These are phyloP conservation scores for Myoxocephalus aenaeus DNA, from an alignment of 2,797 vertebrate genomes.

Conservation along the genomic window DNA sequence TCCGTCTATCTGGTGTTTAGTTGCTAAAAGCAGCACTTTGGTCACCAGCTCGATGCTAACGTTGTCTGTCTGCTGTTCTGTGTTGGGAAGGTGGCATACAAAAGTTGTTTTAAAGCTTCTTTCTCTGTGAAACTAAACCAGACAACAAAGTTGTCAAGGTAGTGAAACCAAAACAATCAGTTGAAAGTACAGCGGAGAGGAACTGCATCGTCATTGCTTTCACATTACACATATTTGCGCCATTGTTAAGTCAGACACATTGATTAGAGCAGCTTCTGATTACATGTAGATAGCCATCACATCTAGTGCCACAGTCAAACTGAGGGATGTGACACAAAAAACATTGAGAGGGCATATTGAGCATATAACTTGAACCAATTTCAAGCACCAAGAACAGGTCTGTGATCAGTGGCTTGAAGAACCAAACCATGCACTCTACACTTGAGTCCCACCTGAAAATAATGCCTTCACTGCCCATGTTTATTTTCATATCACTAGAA, in stretches of 20 bases:
- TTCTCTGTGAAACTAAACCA: too few species aligned
- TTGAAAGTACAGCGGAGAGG: not conserved
- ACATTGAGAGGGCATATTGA: not conserved
- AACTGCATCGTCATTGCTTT: too few species aligned
- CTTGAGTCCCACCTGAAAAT: not conserved
- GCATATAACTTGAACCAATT: not conserved
- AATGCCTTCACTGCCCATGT: not conserved
- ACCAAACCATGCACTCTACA: not conserved
- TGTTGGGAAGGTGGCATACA: not conserved
- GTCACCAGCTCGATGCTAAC: not conserved
- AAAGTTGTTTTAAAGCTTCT: not conserved
- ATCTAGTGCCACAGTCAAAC: not conserved
- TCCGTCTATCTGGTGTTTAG: too few species aligned
- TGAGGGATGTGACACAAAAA: not conserved
- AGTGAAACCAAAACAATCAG: not conserved
- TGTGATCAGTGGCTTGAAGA: not conserved
- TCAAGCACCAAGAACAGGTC: not conserved
- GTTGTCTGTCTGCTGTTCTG: not conserved
- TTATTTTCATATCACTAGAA: constrained; percentile 18
- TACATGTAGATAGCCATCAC: not conserved
- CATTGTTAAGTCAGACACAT: not conserved
- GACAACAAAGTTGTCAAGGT: too few species aligned
- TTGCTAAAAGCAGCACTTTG: not conserved
- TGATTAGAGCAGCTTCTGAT: not conserved
- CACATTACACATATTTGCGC: not conserved